Conservation (phyloP, 2,797 vertebrate species). For the Apogon talboti region DNA sequence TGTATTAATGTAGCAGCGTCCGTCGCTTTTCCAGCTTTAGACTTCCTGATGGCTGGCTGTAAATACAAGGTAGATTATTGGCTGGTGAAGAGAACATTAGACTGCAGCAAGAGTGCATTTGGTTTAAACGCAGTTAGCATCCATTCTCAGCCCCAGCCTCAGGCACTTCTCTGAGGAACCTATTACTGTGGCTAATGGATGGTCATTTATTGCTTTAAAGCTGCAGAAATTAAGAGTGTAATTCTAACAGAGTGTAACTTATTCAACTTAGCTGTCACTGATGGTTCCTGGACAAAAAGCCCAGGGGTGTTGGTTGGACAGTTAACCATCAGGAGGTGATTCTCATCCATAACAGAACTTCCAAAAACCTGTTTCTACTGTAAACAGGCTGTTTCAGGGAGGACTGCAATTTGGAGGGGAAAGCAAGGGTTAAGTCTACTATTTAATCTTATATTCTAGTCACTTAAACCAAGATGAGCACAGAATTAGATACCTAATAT, state of each 20-base stretch:
- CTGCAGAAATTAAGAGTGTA: constrained; percentile 5
- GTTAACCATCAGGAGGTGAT: too few species aligned
- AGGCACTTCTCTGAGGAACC: constrained; percentile 22
- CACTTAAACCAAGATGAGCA: too few species aligned
- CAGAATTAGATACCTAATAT: too few species aligned
- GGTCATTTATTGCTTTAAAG: constrained; percentile 13
- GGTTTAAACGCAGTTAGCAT: constrained; percentile 49
- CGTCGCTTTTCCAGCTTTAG: constrained; percentile 31
- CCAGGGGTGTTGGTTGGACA: background rate
- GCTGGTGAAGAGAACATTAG: constrained; percentile 30
- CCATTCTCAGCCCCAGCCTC: constrained; percentile 18
- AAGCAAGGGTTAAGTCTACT: too few species aligned
- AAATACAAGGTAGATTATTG: constrained; percentile 48
- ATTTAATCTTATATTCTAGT: too few species aligned
- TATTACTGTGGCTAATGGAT: constrained; percentile 14
- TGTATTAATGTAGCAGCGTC: constrained; percentile 21
- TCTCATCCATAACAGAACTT: too few species aligned
- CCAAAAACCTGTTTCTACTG: too few species aligned
- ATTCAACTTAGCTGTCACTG: background rate
- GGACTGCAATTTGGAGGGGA: too few species aligned
- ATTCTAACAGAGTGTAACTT: constrained; percentile 13
- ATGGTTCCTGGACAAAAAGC: background rate
- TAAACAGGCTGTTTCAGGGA: too few species aligned
- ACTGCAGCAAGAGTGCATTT: constrained; percentile 50
- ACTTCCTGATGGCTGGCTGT: constrained; percentile 43